Conservation (phyloP, 2,113 vertebrate genomes). For the Todiramphus saurophagus region DNA sequence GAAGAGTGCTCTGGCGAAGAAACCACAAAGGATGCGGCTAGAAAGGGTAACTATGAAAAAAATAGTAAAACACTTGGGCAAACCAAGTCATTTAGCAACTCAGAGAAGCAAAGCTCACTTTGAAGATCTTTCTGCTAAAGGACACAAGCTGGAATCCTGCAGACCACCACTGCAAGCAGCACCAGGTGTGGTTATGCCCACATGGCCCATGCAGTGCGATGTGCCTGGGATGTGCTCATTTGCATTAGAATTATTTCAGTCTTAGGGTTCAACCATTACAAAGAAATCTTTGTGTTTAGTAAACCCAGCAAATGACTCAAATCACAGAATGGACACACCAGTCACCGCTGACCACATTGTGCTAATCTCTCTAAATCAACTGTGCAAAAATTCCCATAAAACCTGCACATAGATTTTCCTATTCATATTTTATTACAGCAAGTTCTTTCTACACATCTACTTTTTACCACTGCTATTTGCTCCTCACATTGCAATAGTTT, state of each 20-base stretch:
- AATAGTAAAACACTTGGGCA: rapidly evolving
- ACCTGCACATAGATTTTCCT: neutral
- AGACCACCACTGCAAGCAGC: neutral
- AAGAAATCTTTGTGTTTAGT: neutral
- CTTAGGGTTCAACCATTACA: rapidly evolving
- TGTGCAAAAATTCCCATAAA: neutral
- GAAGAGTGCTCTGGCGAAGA: neutral
- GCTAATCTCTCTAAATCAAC: neutral
- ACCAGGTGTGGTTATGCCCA: rapidly evolving
- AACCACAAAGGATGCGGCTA: neutral
- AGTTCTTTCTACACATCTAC: too few species aligned
- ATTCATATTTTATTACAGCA: neutral
- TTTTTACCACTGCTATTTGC: neutral
- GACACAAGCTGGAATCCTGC: neutral
- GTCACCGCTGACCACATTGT: neutral
- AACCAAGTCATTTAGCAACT: neutral
- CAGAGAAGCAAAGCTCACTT: neutral
- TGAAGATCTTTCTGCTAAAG: neutral
- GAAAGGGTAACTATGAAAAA: neutral
- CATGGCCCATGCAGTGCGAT: rapidly evolving
- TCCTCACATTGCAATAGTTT: neutral
- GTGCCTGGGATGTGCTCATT: rapidly evolving
- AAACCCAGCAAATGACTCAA: neutral
- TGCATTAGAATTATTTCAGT: neutral
- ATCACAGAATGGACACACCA: neutral